phyloP scores from a whole-genome alignment of 2,113 vertebrate genomes.

The Australoheros scitulus region DNA sequence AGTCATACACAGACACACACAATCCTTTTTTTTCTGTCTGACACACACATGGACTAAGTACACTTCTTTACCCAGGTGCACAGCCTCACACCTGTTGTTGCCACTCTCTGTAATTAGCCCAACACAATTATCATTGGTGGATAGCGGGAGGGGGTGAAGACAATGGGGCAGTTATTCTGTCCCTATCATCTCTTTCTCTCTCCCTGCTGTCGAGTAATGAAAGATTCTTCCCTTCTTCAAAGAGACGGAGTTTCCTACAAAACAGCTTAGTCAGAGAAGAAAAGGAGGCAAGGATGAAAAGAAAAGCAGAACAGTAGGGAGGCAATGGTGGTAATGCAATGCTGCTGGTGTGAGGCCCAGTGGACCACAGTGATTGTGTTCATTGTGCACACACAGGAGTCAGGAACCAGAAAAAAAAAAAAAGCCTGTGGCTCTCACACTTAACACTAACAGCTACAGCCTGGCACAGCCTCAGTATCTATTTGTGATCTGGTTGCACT shows the following conservation, averaged over 20 bases:
- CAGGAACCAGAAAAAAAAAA: slow-evolving; percentile 30
- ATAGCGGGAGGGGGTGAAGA: slow-evolving; percentile 59
- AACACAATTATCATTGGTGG: slow-evolving; percentile 68
- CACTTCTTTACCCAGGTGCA: slow-evolving; percentile 76
- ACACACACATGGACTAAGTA: slow-evolving; percentile 1
- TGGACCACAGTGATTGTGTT: slow-evolving; percentile 72
- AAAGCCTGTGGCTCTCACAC: slow-evolving; percentile 56
- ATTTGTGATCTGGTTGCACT: slow-evolving; percentile 71
- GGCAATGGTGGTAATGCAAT: slow-evolving; percentile 57
- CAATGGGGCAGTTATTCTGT: slow-evolving; percentile 81
- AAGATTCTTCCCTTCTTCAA: slow-evolving; percentile 84
- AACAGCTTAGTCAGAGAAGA: slow-evolving; percentile 83
- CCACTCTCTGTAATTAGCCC: slow-evolving; percentile 81
- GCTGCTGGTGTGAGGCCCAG: slow-evolving; percentile 70
- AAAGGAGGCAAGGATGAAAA: slow-evolving; percentile 74
- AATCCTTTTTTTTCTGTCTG: slow-evolving; percentile 1
- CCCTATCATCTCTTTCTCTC: slow-evolving; percentile 78
- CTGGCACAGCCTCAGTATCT: slow-evolving; percentile 43
- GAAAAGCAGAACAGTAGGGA: slow-evolving; percentile 72
- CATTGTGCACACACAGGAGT: slow-evolving; percentile 63
- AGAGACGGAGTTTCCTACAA: slow-evolving; percentile 80
- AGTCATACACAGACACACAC: slow-evolving; percentile 30
- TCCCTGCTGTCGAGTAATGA: slow-evolving; percentile 81
- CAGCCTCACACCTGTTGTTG: slow-evolving; percentile 78
- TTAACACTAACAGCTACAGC: slow-evolving; percentile 60